These are phyloP conservation scores for Ptychoptera albimana DNA, from an alignment of 2,888 invertebrate species.

Conservation along the genomic window DNA sequence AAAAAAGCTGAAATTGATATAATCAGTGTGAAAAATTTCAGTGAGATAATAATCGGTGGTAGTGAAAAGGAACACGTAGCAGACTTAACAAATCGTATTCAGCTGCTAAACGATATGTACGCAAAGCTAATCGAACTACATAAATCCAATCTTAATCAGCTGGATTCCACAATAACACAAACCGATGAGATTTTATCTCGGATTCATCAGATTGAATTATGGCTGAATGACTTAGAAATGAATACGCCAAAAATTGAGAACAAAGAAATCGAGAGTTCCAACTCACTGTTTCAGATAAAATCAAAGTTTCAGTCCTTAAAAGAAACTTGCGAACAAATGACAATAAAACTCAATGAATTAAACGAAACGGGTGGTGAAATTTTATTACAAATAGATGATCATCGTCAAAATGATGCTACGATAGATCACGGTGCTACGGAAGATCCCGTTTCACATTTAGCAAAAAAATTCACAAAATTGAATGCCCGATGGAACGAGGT, in stretches of 20 bases:
- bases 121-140: conserved; percentile 21
- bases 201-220: conserved; percentile 32
- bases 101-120: conserved; percentile 22
- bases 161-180: conserved; percentile 20
- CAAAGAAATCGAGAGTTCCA: conserved; percentile 42
- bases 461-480: conserved; percentile 47
- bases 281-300: conserved; percentile 55
- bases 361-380: conserved; percentile 54
- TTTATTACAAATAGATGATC: conserved; percentile 38
- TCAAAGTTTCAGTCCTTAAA: conserved; percentile 52
- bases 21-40: conserved; percentile 28
- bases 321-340: conserved; percentile 53
- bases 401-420: conserved; percentile 13
- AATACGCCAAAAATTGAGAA: conserved; percentile 43
- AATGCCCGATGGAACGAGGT: conserved; percentile 57
- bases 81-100: conserved; percentile 19
- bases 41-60: conserved; percentile 27
- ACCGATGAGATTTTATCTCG: conserved; percentile 22
- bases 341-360: conserved; percentile 47
- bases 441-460: conserved; percentile 40
- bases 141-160: conserved; percentile 19
- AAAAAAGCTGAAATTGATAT: conserved; percentile 30
- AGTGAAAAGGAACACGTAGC: conserved; percentile 18
- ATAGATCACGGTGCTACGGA: conserved; percentile 13
- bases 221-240: conserved; percentile 45